Percentiles rank a stretch among this genome's conserved stretches.
Evolutionary conservation across 2,888 invertebrate species (phyloP).

Genomic region (Habrosyne pyritoides): DNA sequence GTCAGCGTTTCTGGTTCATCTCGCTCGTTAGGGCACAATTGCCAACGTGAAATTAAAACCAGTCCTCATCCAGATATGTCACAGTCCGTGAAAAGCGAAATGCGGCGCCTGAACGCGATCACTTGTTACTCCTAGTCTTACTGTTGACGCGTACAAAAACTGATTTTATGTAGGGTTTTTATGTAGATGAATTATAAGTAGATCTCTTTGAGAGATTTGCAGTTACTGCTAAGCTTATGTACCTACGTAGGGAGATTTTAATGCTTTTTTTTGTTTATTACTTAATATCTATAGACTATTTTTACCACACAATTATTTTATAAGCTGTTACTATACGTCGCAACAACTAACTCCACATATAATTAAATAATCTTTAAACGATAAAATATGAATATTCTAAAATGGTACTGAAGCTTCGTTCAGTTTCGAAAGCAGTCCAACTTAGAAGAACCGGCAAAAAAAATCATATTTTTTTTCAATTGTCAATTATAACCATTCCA

Average conservation of each 20-base stretch:
- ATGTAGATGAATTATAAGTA: not conserved
- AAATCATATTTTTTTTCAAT: too few species aligned
- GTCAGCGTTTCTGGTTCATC: slow-evolving; percentile 79
- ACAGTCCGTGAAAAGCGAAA: not conserved
- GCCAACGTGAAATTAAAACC: slow-evolving; percentile 74
- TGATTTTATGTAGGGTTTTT: slow-evolving; percentile 1
- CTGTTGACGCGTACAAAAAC: not conserved
- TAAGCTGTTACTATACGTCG: too few species aligned
- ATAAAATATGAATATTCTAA: too few species aligned
- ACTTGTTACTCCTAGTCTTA: not conserved
- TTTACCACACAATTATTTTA: too few species aligned
- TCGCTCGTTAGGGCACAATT: slow-evolving; percentile 75
- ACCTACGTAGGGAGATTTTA: not conserved
- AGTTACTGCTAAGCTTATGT: not conserved
- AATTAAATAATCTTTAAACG: too few species aligned
- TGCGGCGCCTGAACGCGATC: not conserved
- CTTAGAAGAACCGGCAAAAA: too few species aligned
- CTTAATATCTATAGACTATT: too few species aligned
- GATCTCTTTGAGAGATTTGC: slow-evolving; percentile 1
- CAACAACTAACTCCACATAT: too few species aligned
- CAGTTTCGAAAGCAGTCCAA: too few species aligned
- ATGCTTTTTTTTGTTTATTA: not conserved
- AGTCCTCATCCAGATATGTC: slow-evolving; percentile 2
- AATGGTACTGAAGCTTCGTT: too few species aligned
- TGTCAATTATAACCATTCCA: too few species aligned